These are phyloP conservation scores for Octodon degus DNA, from an alignment of 2,113 vertebrate species.

Conservation along the genomic window DNA sequence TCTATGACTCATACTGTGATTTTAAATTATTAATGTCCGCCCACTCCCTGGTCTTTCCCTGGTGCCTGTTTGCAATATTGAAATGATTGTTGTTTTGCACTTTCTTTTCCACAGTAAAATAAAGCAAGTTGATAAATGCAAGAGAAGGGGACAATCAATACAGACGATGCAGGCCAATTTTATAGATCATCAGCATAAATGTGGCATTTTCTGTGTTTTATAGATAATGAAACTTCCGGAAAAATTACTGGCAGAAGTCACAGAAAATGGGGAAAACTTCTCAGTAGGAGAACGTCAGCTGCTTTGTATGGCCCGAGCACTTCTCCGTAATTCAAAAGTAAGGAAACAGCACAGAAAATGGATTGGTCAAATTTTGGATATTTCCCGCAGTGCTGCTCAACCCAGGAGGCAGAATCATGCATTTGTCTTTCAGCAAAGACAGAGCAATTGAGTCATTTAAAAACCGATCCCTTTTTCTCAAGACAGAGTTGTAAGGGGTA, in stretches of 20 bases:
- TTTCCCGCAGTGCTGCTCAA: not conserved
- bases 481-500: slow-evolving; percentile 49
- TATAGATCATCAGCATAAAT: slow-evolving; percentile 59
- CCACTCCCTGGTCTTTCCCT: slow-evolving; percentile 5
- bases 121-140: slow-evolving; percentile 52
- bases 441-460: slow-evolving; percentile 63
- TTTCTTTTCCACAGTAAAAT: slow-evolving; percentile 59
- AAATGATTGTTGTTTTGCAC: slow-evolving; percentile 52
- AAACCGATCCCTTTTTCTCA: slow-evolving; percentile 34
- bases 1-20: slow-evolving; percentile 39
- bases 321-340: slow-evolving; percentile 90
- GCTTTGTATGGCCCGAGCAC: slow-evolving; percentile 90
- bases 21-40: slow-evolving; percentile 23
- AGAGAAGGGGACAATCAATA: slow-evolving; percentile 16
- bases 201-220: slow-evolving; percentile 55
- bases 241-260: slow-evolving; percentile 85
- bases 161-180: not conserved
- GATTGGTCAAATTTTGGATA: slow-evolving; percentile 53
- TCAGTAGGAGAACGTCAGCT: slow-evolving; percentile 90
- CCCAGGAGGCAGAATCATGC: not conserved
- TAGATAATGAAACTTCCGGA: slow-evolving; percentile 87
- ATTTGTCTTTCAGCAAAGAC: slow-evolving; percentile 47
- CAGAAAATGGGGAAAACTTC: slow-evolving; percentile 91
- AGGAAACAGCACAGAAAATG: slow-evolving; percentile 62
- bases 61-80: slow-evolving; percentile 21